phyloP scores from a whole-genome alignment of 1,140 invertebrate genomes.

The Manduca sexta region DNA sequence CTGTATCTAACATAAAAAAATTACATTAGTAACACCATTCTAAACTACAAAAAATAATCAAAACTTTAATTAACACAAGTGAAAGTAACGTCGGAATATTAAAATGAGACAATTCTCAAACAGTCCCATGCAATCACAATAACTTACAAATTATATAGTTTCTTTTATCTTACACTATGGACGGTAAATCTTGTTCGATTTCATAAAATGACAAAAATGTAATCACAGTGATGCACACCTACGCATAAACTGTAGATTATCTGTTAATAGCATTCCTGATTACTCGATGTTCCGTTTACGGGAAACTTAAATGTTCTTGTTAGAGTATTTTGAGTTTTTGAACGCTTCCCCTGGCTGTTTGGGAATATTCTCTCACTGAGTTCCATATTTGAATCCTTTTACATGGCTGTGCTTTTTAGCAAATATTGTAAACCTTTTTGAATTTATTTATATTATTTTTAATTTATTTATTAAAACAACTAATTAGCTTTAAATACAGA shows the following conservation, averaged over 20 bases:
- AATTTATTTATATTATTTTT: conserved; percentile 5
- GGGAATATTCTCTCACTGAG: too few species aligned
- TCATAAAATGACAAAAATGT: conserved; percentile 6
- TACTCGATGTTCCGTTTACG: background rate
- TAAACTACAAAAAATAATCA: too few species aligned
- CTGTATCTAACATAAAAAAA: too few species aligned
- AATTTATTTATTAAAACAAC: conserved; percentile 8
- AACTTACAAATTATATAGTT: background rate
- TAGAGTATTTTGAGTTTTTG: too few species aligned
- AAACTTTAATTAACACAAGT: too few species aligned
- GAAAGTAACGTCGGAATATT: too few species aligned
- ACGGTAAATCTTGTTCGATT: conserved; percentile 3
- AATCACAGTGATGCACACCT: background rate
- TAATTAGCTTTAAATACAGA: too few species aligned
- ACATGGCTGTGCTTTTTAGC: too few species aligned
- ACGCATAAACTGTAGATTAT: conserved; percentile 2
- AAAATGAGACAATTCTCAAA: background rate
- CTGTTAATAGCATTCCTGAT: conserved; percentile 6
- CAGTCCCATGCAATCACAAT: too few species aligned
- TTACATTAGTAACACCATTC: too few species aligned
- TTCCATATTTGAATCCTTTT: too few species aligned
- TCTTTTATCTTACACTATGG: conserved; percentile 5
- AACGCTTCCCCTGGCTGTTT: too few species aligned
- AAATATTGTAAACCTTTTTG: conserved; percentile 6
- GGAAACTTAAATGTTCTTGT: background rate